Conservation (phyloP, 2,888 invertebrate genomes). For the Agrilus mali region DNA sequence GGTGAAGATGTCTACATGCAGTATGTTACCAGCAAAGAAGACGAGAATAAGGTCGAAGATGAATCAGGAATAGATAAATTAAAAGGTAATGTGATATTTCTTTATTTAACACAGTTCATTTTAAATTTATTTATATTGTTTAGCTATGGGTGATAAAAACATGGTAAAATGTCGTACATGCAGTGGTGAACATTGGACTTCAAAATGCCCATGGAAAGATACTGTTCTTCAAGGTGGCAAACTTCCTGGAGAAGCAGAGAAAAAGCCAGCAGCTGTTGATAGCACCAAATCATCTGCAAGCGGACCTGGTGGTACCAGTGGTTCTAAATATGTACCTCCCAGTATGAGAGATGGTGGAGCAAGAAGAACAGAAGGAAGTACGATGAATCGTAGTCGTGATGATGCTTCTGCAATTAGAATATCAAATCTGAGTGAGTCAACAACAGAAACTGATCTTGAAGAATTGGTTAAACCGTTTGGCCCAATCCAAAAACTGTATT, state of each 20-base stretch:
- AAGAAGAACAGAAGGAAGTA: conserved; percentile 28
- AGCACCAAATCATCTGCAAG: conserved; percentile 3
- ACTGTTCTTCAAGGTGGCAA: conserved; percentile 62
- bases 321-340: conserved; percentile 78
- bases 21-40: conserved; percentile 78
- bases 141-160: conserved; percentile 43
- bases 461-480: conserved; percentile 93
- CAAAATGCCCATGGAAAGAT: conserved; percentile 96
- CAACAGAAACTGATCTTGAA: conserved; percentile 88
- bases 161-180: conserved; percentile 81
- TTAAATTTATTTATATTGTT: conserved; percentile 9
- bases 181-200: conserved; percentile 96
- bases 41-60: conserved; percentile 68
- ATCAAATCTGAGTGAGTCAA: conserved; percentile 93
- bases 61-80: conserved; percentile 77
- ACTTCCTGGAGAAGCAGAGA: conserved; percentile 40
- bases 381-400: conserved; percentile 45
- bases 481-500: conserved; percentile 81
- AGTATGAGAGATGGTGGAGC: conserved; percentile 80
- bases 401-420: conserved; percentile 90
- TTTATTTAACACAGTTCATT: conserved; percentile 1
- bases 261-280: conserved; percentile 29
- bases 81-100: conserved; percentile 40
- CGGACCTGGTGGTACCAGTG: conserved; percentile 27
- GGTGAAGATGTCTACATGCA: conserved; percentile 95